Base-by-base conservation (phyloP, 2,113 vertebrate genomes). In the Oryzias curvinotus region DNA sequence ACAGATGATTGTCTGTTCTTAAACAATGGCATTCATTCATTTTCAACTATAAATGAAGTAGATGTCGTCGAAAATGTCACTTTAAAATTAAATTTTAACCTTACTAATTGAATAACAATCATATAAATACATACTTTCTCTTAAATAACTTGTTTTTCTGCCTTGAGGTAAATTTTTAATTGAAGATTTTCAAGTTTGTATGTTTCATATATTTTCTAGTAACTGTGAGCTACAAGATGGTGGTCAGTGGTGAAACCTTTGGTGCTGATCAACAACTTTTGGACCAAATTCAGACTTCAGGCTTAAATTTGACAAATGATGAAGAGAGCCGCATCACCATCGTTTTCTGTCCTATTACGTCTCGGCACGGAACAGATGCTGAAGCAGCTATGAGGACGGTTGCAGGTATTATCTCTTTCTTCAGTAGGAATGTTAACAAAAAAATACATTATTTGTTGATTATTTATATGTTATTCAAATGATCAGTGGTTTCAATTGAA, bases 301-400 rank as follows among this genome's bases (percentile, higher is more conserved):
- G 5, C 0, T 44, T 55, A 12, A 0, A 62, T n/a, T n/a, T n/a
- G 7, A 5, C 21, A 36, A 0, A 62, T 3, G 41, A 46, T 1
- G 1, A 19, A 0, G 21, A 63, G 3, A 14, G 3, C 43, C 0
- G 21, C 2, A 7, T 75, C 41, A 60, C 30, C 2, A 44, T 86
- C 10, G 23, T 88, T 50, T 87, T 87, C 83, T 84, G 82, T 30
- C 72, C 83, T 1, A 26, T 84, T n/a, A 14, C 0, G 17, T 79
- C 84, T 21, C 78, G 78, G 0, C 0, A 49, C 1, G 42, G 18
- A 0, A 19, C 72, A 19, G 83, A 88, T 57, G 28, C 65, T 0
- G 3, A 58, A 0, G 57, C 57, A 23, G 82, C 77, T 3, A 70
- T 70, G 68, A 26, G 0, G 8, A 14, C 0, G 23, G 26, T 82